Base-by-base conservation (phyloP, 2,113 vertebrate genomes). In the Platichthys stellatus region DNA sequence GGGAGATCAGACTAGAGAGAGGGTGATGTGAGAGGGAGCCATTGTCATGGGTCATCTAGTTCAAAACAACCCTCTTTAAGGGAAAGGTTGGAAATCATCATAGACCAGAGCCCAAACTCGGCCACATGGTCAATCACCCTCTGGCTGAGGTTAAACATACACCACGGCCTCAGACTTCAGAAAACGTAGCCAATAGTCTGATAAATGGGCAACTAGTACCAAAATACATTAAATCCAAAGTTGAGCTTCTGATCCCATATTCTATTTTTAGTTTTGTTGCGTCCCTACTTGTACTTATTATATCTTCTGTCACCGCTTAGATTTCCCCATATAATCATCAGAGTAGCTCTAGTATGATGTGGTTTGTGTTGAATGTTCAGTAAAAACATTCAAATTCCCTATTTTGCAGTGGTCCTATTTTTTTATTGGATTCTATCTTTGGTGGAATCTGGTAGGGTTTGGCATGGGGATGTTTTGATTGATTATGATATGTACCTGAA, bases 101-200 rank as follows among this genome's bases (percentile, higher is more conserved):
- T 72, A 71, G 49, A 62, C 63, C 61, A 69, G 24, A 80, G 74
- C 31, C 77, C 74, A 80, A 83, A 69, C 57, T 69, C 80, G 80
- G 70, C 88, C 86, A 86, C 72, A 81, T 77, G 88, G 90, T 90
- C 89, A 90, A 40, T 91, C 84, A 87, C 88, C 89, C 80, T 81
- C 49, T 31, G 47, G 49, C 40, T 21, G 14, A 20, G 82, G 76
- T 85, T 90, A 92, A 89, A 86, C 82, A 89, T 70, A 84, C 54
- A 81, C 72, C 17, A 45, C 43, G 0, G 49, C 75, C 79, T 72
- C 58, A 70, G 58, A 58, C 24, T 51, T 76, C 15, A 73, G 4
- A 31, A 72, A 66, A 69, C 20, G 1, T 3, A 57, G 28, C 63
- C 72, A 57, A 0, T 5, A 47, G 26, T 47, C 15, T 56, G 49